Percentiles rank a stretch among this genome's conserved stretches.
Conservation (phyloP, 2,888 invertebrate species). For the Cremastinae sp. region DNA sequence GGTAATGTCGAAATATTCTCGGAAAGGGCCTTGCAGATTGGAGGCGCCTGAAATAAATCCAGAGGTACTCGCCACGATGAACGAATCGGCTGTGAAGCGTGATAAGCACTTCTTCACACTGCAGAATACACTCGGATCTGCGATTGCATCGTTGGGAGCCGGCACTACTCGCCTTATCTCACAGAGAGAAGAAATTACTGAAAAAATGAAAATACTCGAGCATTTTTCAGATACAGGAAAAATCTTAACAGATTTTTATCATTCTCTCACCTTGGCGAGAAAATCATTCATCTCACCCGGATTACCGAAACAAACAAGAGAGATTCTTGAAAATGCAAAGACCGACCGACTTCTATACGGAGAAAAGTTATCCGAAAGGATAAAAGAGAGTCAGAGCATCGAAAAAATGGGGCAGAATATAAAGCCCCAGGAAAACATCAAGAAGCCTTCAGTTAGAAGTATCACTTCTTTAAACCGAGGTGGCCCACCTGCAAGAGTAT, state of each 20-base stretch:
- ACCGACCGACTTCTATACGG: constrained; percentile 48
- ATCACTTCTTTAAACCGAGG: constrained; percentile 15
- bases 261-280: constrained; percentile 25
- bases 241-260: constrained; percentile 22
- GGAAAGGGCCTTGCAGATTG: constrained; percentile 40
- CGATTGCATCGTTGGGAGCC: constrained; percentile 43
- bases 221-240: constrained; percentile 40
- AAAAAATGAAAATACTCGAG: constrained; percentile 40
- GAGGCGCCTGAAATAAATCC: constrained; percentile 40
- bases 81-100: constrained; percentile 37
- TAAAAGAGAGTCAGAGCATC: constrained; percentile 27
- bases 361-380: constrained; percentile 41
- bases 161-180: constrained; percentile 47
- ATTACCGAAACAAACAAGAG: constrained; percentile 27
- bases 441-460: constrained; percentile 18
- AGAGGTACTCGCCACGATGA: constrained; percentile 34
- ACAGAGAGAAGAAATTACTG: constrained; percentile 21
- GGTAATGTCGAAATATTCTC: constrained; percentile 13
- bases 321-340: constrained; percentile 25
- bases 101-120: constrained; percentile 48
- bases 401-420: constrained; percentile 38
- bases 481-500: background rate
- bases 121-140: constrained; percentile 47
- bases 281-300: constrained; percentile 39
- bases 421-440: constrained; percentile 18